Base-by-base conservation (phyloP, 2,797 vertebrate species). In the Borostomias antarcticus region DNA sequence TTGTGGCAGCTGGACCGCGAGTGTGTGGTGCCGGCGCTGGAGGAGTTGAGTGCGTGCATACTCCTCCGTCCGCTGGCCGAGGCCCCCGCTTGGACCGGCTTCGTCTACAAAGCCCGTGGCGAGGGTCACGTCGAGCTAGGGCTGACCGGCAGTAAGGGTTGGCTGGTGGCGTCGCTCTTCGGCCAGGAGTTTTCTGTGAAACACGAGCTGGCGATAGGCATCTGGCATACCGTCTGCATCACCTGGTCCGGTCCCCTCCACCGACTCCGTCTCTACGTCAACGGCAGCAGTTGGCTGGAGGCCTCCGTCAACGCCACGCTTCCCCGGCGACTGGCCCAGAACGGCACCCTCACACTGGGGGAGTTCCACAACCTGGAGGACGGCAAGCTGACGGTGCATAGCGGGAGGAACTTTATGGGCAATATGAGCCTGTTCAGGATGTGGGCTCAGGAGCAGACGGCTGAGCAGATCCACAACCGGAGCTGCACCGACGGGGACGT, bases 271-370 rank as follows among this genome's bases (percentile, higher is more conserved):
- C 4, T 92, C 25, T 91, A 86, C 60, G n/a, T 93, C 4, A 89
- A 94, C 45, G 77, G 69, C 29, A 69, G 13, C 11, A 5, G 0
- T 0, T 8, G 47, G 6, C 8, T 21, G 0, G n/a, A 72, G 2
- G 11, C 0, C 11, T 0, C 0, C 0, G 3, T 82, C 11, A 26
- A 57, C 0, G 7, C 13, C 4, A n/a, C 0, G 0, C 7, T 1
- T 4, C 43, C 59, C 3, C 35, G 37, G 11, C 60, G 25, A 7
- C 68, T 93, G 51, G 64, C 79, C 4, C 63, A 54, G 0, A 77
- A 82, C 0, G 93, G 93, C 40, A 90, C 84, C 2, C 85, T 94
- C 35, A 92, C 88, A 45, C 64, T 94, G 57, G 93, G 92, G 25
- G 71, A 59, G 33, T 76, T 88, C 43, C 93, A 94, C 59, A 74